These are phyloP conservation scores for Oreochromis mossambicus DNA, from an alignment of 2,797 vertebrate species.

Conservation along the genomic window DNA sequence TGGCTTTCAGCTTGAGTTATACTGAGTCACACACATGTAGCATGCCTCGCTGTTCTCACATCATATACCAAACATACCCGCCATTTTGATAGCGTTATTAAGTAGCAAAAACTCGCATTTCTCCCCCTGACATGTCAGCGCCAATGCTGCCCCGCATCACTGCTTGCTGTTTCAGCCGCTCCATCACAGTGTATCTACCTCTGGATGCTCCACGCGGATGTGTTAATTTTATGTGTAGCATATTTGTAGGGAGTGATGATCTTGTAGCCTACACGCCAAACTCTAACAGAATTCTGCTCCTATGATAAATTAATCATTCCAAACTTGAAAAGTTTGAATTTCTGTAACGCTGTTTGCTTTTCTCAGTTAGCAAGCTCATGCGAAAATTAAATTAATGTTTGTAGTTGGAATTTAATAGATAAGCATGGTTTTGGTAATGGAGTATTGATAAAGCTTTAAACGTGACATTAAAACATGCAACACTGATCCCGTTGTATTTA, in stretches of 20 bases:
- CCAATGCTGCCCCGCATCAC: neutral
- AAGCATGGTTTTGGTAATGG: neutral
- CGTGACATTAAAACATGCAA: no score
- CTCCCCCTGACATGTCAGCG: neutral
- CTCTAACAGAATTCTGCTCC: neutral
- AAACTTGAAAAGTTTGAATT: neutral
- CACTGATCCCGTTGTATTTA: neutral
- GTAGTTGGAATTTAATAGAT: neutral
- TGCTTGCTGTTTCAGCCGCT: neutral
- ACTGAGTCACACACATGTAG: neutral
- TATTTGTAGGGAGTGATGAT: neutral
- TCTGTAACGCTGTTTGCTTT: neutral
- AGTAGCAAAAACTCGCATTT: neutral
- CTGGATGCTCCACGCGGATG: neutral
- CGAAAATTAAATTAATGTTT: neutral
- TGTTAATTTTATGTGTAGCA: neutral
- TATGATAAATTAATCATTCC: neutral
- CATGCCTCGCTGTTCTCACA: neutral
- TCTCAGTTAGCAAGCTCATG: neutral
- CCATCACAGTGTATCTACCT: neutral
- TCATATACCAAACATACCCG: neutral
- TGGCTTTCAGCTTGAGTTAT: neutral
- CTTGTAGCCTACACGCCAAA: neutral
- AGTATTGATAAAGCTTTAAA: neutral
- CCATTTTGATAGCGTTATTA: no score